Conservation (phyloP, 2,888 invertebrate species). For the Leistus spinibarbis region DNA sequence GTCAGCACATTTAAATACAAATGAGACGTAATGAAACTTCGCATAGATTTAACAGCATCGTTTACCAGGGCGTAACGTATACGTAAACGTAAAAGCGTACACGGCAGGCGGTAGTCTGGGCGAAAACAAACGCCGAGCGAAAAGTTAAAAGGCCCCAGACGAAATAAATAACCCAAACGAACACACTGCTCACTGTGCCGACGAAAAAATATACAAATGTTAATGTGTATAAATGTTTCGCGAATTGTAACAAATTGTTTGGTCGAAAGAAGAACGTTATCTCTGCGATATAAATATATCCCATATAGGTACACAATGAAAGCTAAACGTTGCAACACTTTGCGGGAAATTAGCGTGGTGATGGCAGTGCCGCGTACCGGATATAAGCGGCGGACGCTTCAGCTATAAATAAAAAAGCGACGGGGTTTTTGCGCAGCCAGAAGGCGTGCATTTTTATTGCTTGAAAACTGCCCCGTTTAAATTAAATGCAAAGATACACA, state of each 20-base stretch:
- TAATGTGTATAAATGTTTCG: constrained; percentile 57
- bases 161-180: constrained; percentile 54
- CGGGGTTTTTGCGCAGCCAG: constrained; percentile 57
- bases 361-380: constrained; percentile 42
- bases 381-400: constrained; percentile 42
- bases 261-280: constrained; percentile 56
- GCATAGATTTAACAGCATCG: constrained; percentile 15
- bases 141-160: constrained; percentile 56
- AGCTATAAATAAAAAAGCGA: constrained; percentile 57
- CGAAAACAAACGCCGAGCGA: constrained; percentile 32
- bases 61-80: neutral
- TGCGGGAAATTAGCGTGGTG: neutral
- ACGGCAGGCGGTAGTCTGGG: neutral
- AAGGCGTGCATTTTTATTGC: constrained; percentile 61
- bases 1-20: constrained; percentile 36
- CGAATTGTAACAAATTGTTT: constrained; percentile 57
- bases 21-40: constrained; percentile 35
- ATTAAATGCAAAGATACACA: constrained; percentile 58
- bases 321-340: constrained; percentile 5
- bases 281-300: constrained; percentile 45
- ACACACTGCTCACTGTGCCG: neutral
- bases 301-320: neutral
- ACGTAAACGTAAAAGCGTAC: neutral
- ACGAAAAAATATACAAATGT: constrained; percentile 52
- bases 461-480: constrained; percentile 59